Percentiles rank a stretch among this genome's conserved stretches.
These are phyloP conservation scores for Loris lydekkerianus DNA, from an alignment of 2,797 vertebrate genomes.

Conservation along the genomic window DNA sequence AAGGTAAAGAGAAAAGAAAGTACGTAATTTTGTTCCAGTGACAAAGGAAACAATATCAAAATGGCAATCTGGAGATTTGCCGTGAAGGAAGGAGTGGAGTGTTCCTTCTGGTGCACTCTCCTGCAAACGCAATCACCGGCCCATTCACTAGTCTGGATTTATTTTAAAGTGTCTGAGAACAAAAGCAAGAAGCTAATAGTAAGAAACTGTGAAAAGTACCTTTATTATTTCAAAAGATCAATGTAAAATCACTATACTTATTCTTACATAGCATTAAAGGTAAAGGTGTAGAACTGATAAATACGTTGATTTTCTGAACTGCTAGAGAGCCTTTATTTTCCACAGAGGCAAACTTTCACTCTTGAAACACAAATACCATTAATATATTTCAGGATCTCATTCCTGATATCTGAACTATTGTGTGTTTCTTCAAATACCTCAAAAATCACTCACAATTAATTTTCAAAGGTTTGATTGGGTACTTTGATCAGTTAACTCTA, in stretches of 20 bases:
- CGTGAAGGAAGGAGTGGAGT: conserved; percentile 3
- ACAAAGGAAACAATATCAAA: conserved; percentile 79
- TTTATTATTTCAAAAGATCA: conserved; percentile 76
- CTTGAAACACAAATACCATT: conserved; percentile 52
- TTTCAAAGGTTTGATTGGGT: conserved; percentile 30
- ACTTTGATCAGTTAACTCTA: not conserved
- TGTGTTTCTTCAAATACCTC: conserved; percentile 56
- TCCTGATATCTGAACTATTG: conserved; percentile 27
- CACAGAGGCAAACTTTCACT: conserved; percentile 63
- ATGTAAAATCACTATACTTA: conserved; percentile 60
- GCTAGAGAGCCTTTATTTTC: conserved; percentile 37
- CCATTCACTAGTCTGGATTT: conserved; percentile 57
- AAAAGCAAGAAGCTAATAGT: conserved; percentile 51
- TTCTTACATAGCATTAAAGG: conserved; percentile 41
- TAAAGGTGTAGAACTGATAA: conserved; percentile 58
- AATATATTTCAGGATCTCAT: conserved; percentile 51
- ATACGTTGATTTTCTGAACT: conserved; percentile 68
- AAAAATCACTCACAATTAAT: conserved; percentile 23
- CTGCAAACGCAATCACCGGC: conserved; percentile 55
- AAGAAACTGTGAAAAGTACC: conserved; percentile 55
- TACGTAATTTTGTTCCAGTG: conserved; percentile 71
- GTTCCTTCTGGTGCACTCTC: conserved; percentile 57
- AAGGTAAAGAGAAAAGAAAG: conserved; percentile 78
- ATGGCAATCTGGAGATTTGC: conserved; percentile 75
- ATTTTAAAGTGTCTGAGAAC: conserved; percentile 70